A percentile compares a stretch with the other conserved stretches of the same genome.
These are phyloP conservation scores for Schizopygopsis malacanthus DNA, from an alignment of 2,797 vertebrate species.

Conservation along the genomic window DNA sequence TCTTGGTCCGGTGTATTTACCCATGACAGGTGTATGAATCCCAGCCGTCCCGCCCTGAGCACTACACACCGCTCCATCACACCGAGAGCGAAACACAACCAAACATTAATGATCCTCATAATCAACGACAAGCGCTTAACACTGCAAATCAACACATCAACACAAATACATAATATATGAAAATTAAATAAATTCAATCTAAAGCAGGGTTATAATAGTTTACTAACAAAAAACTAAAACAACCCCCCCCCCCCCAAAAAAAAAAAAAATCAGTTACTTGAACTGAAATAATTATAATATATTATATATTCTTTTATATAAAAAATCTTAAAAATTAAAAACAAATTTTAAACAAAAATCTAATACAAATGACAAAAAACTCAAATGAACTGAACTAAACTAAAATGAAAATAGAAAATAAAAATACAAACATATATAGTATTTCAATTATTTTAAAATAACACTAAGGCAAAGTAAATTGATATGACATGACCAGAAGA, in stretches of 20 bases:
- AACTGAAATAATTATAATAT: too few relatives aligned
- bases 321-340: too few relatives aligned
- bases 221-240: too few relatives aligned
- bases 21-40: slow-evolving; percentile 72
- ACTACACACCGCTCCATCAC: slow-evolving; percentile 45
- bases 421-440: too few relatives aligned
- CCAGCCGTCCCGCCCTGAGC: slow-evolving; percentile 54
- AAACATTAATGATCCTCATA: not conserved
- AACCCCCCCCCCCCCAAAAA: too few relatives aligned
- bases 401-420: too few relatives aligned
- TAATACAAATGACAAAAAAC: too few relatives aligned
- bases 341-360: too few relatives aligned
- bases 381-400: too few relatives aligned
- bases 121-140: not conserved
- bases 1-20: slow-evolving; percentile 60
- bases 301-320: too few relatives aligned
- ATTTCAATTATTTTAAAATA: not conserved
- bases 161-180: not conserved
- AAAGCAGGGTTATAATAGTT: not conserved
- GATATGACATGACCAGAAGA: not conserved
- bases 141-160: not conserved
- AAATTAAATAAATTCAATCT: not conserved
- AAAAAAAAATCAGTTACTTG: too few relatives aligned
- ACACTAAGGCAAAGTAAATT: not conserved
- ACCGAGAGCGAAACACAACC: not conserved